Conservation (phyloP, 2,113 vertebrate species). For the human (Homo sapiens) region DNA sequence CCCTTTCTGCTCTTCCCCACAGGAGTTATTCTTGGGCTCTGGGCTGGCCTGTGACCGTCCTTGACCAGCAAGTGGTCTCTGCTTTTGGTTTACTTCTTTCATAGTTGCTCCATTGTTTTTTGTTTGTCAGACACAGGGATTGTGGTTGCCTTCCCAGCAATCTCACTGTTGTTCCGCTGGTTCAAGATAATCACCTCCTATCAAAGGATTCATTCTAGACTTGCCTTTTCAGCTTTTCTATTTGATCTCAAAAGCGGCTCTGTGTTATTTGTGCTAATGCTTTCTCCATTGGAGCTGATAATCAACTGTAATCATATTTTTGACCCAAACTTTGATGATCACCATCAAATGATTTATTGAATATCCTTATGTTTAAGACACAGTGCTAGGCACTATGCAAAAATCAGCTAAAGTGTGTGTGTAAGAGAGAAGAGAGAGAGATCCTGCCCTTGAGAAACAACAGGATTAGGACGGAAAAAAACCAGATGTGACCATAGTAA, state of each 20-base stretch:
- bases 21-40: not conserved
- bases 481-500: not conserved
- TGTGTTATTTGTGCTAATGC: not conserved
- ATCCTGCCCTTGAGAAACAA: not conserved
- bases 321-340: not conserved
- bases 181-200: not conserved
- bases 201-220: not conserved
- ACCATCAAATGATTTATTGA: not conserved
- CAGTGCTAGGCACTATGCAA: not conserved
- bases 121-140: not conserved
- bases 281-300: not conserved
- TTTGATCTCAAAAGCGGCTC: slow-evolving; percentile 33
- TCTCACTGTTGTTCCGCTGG: not conserved
- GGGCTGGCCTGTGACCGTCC: too few relatives aligned
- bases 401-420: not conserved
- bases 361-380: not conserved
- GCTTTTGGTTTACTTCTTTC: not conserved
- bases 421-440: not conserved
- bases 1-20: rapidly evolving
- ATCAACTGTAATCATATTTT: slow-evolving; percentile 7
- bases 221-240: slow-evolving; percentile 32
- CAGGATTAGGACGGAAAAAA: not conserved
- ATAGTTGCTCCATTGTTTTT: not conserved
- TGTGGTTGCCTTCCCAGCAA: not conserved
- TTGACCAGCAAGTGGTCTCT: not conserved